phyloP scores from a whole-genome alignment of 2,888 invertebrate genomes.

The Eupithecia exiguata region DNA sequence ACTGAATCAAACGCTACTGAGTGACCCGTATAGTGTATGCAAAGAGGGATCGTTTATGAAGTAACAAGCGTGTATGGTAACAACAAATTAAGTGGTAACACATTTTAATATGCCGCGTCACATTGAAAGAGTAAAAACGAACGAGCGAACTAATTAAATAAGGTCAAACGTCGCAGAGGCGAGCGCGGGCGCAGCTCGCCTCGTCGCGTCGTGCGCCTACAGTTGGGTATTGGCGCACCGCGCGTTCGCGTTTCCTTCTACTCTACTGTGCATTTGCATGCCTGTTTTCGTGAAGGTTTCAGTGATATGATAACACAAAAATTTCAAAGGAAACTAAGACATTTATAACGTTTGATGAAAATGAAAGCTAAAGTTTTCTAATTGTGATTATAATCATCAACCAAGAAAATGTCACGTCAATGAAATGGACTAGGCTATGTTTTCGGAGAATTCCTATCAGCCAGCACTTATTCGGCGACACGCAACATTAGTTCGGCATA shows the following conservation, averaged over 20 bases:
- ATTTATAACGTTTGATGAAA: neutral
- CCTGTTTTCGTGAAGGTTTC: conserved; percentile 35
- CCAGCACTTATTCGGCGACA: conserved; percentile 37
- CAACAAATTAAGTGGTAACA: conserved; percentile 75
- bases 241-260: conserved; percentile 52
- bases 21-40: conserved; percentile 24
- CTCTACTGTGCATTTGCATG: conserved; percentile 38
- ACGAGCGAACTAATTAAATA: conserved; percentile 83
- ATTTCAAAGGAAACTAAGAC: neutral
- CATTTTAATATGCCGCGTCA: conserved; percentile 78
- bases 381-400: neutral
- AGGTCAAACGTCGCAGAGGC: conserved; percentile 78
- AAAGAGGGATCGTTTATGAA: conserved; percentile 29
- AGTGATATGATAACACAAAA: neutral
- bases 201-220: conserved; percentile 43
- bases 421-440: conserved; percentile 20
- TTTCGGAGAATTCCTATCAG: conserved; percentile 25
- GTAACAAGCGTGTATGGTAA: conserved; percentile 69
- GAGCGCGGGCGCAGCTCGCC: conserved; percentile 52
- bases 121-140: conserved; percentile 81
- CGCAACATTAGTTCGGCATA: conserved; percentile 39
- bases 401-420: conserved; percentile 11
- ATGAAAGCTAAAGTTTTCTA: neutral
- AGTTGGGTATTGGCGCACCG: conserved; percentile 60
- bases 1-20: conserved; percentile 24